A percentile compares a stretch with the other conserved stretches of the same genome.
phyloP scores from a whole-genome alignment of 30 jellyfish, hydroid and myxozoan genomes.

The Aurelia aurita complex sp. Pacific region DNA sequence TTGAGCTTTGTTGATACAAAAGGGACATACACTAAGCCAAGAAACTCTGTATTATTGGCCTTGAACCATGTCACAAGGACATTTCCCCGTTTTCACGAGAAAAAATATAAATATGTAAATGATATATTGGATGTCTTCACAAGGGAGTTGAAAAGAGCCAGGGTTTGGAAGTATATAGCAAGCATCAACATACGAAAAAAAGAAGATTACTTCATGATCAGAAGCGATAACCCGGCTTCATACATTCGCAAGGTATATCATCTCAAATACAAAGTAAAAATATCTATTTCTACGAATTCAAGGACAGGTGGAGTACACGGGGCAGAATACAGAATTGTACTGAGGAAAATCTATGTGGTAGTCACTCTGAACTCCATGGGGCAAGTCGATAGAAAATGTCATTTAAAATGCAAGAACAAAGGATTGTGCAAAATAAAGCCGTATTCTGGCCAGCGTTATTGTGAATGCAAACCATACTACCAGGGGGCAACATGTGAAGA shows the following conservation, averaged over 20 bases:
- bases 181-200: not conserved
- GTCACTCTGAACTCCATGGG: conserved; percentile 7
- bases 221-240: too few relatives aligned
- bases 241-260: too few relatives aligned
- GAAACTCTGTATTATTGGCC: too few relatives aligned
- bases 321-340: too few relatives aligned
- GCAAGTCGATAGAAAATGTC: conserved; percentile 14
- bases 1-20: conserved; percentile 16
- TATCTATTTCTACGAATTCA: too few relatives aligned
- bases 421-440: conserved; percentile 27
- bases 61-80: too few relatives aligned
- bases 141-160: not conserved
- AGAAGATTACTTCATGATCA: not conserved
- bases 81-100: too few relatives aligned
- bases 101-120: too few relatives aligned
- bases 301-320: too few relatives aligned
- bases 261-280: too few relatives aligned
- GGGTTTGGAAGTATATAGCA: not conserved
- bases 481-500: conserved; percentile 9
- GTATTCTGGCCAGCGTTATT: not conserved
- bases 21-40: conserved; percentile 20
- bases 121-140: not conserved
- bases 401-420: conserved; percentile 8
- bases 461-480: conserved; percentile 3
- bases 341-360: not conserved